Base-by-base conservation (phyloP, 1,140 invertebrate species). In the Pseudoatta argentina region DNA sequence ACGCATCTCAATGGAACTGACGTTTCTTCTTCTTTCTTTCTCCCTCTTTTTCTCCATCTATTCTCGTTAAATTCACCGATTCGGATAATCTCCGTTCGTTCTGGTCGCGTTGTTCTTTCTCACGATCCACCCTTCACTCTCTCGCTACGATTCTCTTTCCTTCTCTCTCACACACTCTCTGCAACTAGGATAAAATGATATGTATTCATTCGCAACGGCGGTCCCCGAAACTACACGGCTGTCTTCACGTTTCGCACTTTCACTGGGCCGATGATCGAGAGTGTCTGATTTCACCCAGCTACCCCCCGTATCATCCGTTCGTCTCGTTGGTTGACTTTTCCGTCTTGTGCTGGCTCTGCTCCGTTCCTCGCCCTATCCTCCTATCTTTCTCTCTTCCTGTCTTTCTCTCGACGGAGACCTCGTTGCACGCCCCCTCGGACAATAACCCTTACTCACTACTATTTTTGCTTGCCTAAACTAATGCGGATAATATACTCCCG, bases 111-210 rank as follows among this genome's bases (percentile, higher is more conserved):
- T 7, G 16, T 57, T 83, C 67, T 10, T 59, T 24, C 39, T 82
- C 34, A 39, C 34, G 7, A 39, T 39, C 67, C 69, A 44, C 21
- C 21, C 53, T 48, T 34, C 34, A 18, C 66, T 66, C 24, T 59
- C 53, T 59, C 53, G 24, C 30, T 30, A 18, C 12, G 1, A 64
- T 44, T 44, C 21, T 61, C 73, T 10, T 10, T 7, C 5, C 21
- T 27, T n/a, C 10, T 44, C 7, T 64, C 7, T 30, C 61, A 10
- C 27, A 39, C 44, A 34, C 30, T 44, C 24, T 86, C 27, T 82
- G 51, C 51, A 81, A 81, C 76, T 66, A 81, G 85, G 53, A 79
- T 66, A 86, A 79, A 86, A 79, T 67, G 63, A 86, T 86, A 67
- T 86, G 75, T 86, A 78, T 86, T 81, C 24, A 39, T 86, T 86